phyloP scores from a whole-genome alignment of 2,797 vertebrate species.

The Urocyon cinereoargenteus region DNA sequence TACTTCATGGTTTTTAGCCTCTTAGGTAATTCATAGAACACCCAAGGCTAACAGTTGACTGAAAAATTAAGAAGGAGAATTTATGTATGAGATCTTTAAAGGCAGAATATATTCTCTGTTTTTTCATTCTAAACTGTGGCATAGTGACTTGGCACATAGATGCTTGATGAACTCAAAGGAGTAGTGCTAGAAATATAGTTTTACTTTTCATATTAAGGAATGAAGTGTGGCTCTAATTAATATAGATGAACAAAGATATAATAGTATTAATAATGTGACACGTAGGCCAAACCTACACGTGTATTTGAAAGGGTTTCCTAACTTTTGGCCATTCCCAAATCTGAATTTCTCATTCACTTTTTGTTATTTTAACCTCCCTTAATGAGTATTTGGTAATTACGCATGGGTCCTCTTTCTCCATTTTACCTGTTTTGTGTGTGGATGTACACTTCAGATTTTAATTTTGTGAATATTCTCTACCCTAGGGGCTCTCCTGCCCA shows the following conservation, averaged over 20 bases:
- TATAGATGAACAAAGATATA: not conserved
- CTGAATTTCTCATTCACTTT: not conserved
- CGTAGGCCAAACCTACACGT: constrained; percentile 7
- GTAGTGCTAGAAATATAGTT: constrained; percentile 5
- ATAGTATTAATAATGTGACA: not conserved
- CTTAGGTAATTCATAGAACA: constrained; percentile 25
- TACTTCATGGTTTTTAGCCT: not conserved
- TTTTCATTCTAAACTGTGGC: not conserved
- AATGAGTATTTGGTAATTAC: not conserved
- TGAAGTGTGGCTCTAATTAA: constrained; percentile 47
- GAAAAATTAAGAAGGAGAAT: constrained; percentile 42
- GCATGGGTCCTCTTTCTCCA: not conserved
- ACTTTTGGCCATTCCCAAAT: constrained; percentile 15
- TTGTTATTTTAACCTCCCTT: constrained; percentile 5
- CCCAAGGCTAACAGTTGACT: not conserved
- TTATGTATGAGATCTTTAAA: constrained; percentile 22
- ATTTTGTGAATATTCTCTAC: constrained; percentile 13
- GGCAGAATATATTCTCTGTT: not conserved
- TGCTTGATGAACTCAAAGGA: not conserved
- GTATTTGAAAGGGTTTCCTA: not conserved
- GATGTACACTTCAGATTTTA: not conserved
- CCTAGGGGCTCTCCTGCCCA: not conserved
- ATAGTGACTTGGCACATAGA: not conserved
- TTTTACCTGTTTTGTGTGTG: not conserved
- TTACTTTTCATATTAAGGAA: constrained; percentile 45